Conservation (phyloP, 2,888 invertebrate species). For the Diplolepis rosae region DNA sequence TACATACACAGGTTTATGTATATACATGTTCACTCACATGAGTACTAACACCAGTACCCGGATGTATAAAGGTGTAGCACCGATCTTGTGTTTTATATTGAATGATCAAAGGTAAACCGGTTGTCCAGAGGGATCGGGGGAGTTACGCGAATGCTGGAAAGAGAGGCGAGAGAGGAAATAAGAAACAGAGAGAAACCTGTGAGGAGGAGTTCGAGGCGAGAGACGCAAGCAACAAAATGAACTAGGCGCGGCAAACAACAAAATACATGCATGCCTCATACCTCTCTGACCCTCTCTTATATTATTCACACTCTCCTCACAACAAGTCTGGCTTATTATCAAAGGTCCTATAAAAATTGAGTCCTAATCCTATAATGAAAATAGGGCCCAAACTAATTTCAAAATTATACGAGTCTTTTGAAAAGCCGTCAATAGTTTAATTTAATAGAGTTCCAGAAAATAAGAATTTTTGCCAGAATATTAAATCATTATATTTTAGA, state of each 20-base stretch:
- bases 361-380: background rate
- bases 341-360: background rate
- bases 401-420: background rate
- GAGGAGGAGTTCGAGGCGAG: slow-evolving; percentile 42
- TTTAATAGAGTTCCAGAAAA: no score
- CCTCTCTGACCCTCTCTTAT: slow-evolving; percentile 3
- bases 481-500: no score
- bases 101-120: slow-evolving; percentile 71
- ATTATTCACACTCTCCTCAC: slow-evolving; percentile 17
- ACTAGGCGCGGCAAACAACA: slow-evolving; percentile 65
- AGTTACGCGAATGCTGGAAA: slow-evolving; percentile 18
- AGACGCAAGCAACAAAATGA: slow-evolving; percentile 58
- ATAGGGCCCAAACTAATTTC: background rate
- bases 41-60: slow-evolving; percentile 1
- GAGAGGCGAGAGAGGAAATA: slow-evolving; percentile 43
- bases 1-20: background rate
- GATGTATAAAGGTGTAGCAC: slow-evolving; percentile 31
- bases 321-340: background rate
- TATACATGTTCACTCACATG: background rate
- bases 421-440: no score
- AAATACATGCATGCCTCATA: slow-evolving; percentile 44
- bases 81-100: slow-evolving; percentile 64
- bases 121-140: slow-evolving; percentile 50
- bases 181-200: slow-evolving; percentile 44
- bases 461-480: no score